These are phyloP conservation scores for Paradisaea rubra DNA, from an alignment of 2,113 vertebrate species.

Conservation along the genomic window DNA sequence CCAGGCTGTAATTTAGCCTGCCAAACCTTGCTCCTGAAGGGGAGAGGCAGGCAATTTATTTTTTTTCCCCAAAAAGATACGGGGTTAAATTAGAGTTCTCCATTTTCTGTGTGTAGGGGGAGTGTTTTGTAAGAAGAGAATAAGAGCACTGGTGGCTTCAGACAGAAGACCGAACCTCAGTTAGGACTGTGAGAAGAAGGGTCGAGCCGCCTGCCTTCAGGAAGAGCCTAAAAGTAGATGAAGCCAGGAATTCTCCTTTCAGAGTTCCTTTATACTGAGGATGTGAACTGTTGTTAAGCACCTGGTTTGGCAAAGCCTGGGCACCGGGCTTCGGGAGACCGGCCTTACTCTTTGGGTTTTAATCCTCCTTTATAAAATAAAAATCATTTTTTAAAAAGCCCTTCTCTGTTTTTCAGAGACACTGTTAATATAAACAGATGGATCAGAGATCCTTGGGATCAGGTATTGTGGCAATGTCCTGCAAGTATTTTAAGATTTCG, in stretches of 20 bases:
- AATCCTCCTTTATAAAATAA: neutral
- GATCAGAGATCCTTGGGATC: neutral
- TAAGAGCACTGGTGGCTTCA: neutral
- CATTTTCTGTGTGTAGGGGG: neutral
- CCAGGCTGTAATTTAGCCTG: neutral
- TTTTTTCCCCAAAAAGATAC: rapidly evolving
- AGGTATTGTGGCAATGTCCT: neutral
- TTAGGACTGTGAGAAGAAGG: neutral
- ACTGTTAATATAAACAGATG: neutral
- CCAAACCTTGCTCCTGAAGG: neutral
- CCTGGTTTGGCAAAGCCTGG: neutral
- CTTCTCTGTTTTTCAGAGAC: neutral
- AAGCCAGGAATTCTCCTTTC: neutral
- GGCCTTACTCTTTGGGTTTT: neutral
- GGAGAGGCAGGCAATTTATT: neutral
- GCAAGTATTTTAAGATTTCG: neutral
- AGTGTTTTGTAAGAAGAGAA: rapidly evolving
- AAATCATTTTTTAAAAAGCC: neutral
- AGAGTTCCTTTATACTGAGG: neutral
- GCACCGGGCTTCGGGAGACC: neutral
- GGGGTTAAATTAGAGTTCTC: neutral
- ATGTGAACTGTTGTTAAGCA: neutral
- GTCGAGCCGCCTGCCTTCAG: neutral
- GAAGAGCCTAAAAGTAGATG: neutral
- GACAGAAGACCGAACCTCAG: neutral